Evolutionary conservation across 2,888 invertebrate genomes (phyloP), one percentile per base, ranked within the genome.

Genomic region (Pemphredon lugubris): DNA sequence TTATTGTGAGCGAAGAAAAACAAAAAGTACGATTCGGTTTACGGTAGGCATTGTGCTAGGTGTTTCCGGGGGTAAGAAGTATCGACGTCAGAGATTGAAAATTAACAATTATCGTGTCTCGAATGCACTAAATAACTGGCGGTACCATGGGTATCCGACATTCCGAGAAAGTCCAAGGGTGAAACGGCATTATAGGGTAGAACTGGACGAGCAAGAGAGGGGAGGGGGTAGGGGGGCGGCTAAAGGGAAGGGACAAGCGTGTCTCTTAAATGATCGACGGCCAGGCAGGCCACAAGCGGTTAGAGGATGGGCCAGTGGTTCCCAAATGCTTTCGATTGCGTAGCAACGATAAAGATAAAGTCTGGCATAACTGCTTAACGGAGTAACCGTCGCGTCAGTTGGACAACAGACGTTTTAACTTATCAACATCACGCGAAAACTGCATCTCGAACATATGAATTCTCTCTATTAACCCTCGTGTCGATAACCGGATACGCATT

Each of bases 191-290:
- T 59, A 61, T 26, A 47, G 64, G 63, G 42, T 72, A 54, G 50
- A 58, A 77, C 57, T 23, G 61, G 57, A 64, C 32, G 44, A 66
- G 48, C 39, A 44, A 55, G 18, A 61, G 50, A 37, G 55, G 65
- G 34, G 68, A 39, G n/a, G n/a, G n/a, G n/a, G n/a, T n/a, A n/a
- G n/a, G n/a, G n/a, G n/a, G n/a, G n/a, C n/a, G n/a, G 39, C 48
- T 39, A 50, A 40, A 55, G 57, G 63, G 51, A 58, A 60, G 73
- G 66, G 61, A 58, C 58, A 73, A 70, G 71, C 65, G 71, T 79
- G 82, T 79, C 80, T 79, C 82, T 79, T 80, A 76, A 79, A 84
- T 83, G 83, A 85, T 85, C 79, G 84, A 84, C 84, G 82, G 82
- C 77, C 77, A 78, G 73, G 54, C 73, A 74, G 74, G 65, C 67